Base-by-base conservation (phyloP, 2,888 invertebrate genomes). In the Platycheirus rosarum region DNA sequence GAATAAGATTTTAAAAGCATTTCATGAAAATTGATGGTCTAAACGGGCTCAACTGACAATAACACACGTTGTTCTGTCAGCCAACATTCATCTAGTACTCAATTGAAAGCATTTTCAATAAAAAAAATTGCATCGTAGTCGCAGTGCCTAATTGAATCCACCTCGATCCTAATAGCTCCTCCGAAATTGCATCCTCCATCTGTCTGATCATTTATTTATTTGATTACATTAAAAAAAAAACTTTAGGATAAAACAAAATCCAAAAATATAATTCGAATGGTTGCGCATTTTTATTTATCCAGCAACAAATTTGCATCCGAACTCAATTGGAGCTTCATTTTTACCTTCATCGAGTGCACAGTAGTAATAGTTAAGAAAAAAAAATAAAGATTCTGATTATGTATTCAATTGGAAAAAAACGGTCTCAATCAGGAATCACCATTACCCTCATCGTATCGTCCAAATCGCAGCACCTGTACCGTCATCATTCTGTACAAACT, bases 391-490 rank as follows among this genome's bases (percentile, higher is more conserved):
- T 70, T 42, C 42, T 23, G n/a, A 9, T 32, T 14, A 35, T 53
- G 51, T 32, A 44, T 20, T 63, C 62, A 46, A 46, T 37, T 63
- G 62, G 51, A 71, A 71, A 71, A 71, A 37, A 62, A 63, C 44
- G 11, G 18, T 9, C 51, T 63, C 44, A 44, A 63, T 71, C 51
- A 63, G 53, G 53, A 63, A 71, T 57, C 16, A 14, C 18, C 11
- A 11, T 49, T 2, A 6, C 11, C 13, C n/a, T 18, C 46, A 32
- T 32, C 8, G 8, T 8, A 32, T 8, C 29, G 8, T 32, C 32
- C 1, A 1, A 5, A 35, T 16, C 46, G n/a, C n/a, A n/a, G n/a
- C n/a, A n/a, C n/a, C n/a, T n/a, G n/a, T n/a, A 20, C 26, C 16
- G 2, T 16, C 18, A 1, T 2, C 13, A 35, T 55, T 35, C 1